Base-by-base conservation (phyloP, 2,888 invertebrate species). In the Drosophila quinaria region DNA sequence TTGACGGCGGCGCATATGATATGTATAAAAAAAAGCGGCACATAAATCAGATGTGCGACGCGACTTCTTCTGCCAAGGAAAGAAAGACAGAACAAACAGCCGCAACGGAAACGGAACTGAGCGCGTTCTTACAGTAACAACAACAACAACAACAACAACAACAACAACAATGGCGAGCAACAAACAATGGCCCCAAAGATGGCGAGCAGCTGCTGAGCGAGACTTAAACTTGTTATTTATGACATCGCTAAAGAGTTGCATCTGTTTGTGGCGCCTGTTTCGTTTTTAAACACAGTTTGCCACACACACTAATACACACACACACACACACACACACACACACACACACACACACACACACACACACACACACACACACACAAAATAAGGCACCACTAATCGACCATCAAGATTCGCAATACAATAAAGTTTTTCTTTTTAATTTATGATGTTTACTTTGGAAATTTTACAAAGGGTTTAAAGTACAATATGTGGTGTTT, bases 211-310 rank as follows among this genome's bases (percentile, higher is more conserved):
- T 84, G 76, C 64, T 64, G 66, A 66, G 76, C 64, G 42, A 41
- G 70, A 54, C 75, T 83, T 88, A 71, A 80, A 74, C 83, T 68
- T 69, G 72, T 89, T 88, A 89, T 86, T 86, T 89, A 86, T 88
- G 80, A 58, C 58, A 46, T 11, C 17, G 61, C 59, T 41, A 55
- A 72, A 70, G 72, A 70, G 68, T 80, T 87, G 70, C 66, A 66
- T 65, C 83, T 80, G 73, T 25, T 35, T 41, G 65, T 55, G 62
- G 55, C 49, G 19, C 55, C 29, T 37, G 31, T 54, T 42, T 56
- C 54, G 39, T 58, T 47, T 52, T 29, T 29, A 50, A 54, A 8
- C 59, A 31, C 35, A 17, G 4, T 25, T 15, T 44, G 35, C 13
- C 19, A 37, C 13, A 25, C 37, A 39, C 19, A 22, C 50, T 42